These are phyloP conservation scores for Nephrotoma appendiculata DNA, from an alignment of 2,888 invertebrate species.

Conservation along the genomic window DNA sequence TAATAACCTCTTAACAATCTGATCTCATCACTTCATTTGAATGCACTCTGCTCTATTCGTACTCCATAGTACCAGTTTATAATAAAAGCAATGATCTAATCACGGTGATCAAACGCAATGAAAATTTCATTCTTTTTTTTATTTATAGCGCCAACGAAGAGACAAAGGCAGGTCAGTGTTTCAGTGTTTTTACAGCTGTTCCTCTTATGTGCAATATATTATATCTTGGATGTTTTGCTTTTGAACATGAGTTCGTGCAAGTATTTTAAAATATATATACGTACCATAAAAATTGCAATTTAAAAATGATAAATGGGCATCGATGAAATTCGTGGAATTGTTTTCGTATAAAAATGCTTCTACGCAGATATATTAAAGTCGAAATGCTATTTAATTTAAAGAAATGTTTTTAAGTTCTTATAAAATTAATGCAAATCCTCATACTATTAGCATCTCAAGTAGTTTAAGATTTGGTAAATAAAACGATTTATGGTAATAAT, in stretches of 20 bases:
- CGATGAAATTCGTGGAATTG: not conserved
- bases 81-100: not conserved
- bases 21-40: no score
- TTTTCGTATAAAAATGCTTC: not conserved
- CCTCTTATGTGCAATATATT: not conserved
- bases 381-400: no score
- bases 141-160: not conserved
- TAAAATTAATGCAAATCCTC: no score
- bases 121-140: not conserved
- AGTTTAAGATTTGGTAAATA: no score
- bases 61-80: not conserved
- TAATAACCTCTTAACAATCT: no score
- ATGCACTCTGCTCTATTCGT: no score
- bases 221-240: not conserved
- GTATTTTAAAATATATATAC: not conserved
- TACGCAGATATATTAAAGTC: not conserved
- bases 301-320: not conserved
- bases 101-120: not conserved
- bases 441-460: no score
- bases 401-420: no score
- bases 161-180: not conserved
- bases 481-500: no score
- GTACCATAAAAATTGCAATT: not conserved
- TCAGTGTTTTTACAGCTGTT: not conserved
- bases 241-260: not conserved